These are phyloP conservation scores for Phalloptychus januarius DNA, from an alignment of 2,797 vertebrate genomes.

Conservation along the genomic window DNA sequence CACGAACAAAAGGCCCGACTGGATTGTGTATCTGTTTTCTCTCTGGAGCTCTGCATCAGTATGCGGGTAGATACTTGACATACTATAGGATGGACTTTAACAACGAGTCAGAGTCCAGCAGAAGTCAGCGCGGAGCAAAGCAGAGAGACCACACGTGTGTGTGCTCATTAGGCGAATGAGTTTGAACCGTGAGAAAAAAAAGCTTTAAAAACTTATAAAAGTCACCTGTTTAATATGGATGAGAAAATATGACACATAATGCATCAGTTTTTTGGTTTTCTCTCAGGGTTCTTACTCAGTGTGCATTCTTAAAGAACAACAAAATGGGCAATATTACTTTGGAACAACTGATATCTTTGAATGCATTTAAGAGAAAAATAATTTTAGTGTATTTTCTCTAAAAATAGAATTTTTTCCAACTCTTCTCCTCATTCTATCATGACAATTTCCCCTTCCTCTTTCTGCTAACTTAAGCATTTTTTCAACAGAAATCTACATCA, in stretches of 20 bases:
- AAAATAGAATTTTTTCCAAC: background rate
- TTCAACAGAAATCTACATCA: background rate
- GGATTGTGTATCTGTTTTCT: slow-evolving; percentile 82
- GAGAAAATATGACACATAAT: background rate
- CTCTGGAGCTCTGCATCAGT: slow-evolving; percentile 60
- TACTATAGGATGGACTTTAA: slow-evolving; percentile 58
- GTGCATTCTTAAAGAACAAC: background rate
- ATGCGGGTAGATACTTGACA: slow-evolving; percentile 74
- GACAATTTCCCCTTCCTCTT: background rate
- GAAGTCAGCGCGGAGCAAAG: slow-evolving; percentile 50
- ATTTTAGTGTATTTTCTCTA: background rate
- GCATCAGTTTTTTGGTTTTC: background rate
- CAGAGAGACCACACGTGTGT: background rate
- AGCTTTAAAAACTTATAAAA: background rate
- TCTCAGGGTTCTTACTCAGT: background rate
- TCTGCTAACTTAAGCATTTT: background rate
- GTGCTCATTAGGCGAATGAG: background rate
- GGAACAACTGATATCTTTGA: background rate
- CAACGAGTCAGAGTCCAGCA: slow-evolving; percentile 50
- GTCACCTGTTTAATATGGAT: background rate
- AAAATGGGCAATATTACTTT: background rate
- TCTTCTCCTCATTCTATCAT: background rate
- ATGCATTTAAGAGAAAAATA: background rate
- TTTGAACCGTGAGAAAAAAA: background rate
- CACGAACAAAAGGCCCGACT: slow-evolving; percentile 72